phyloP scores from a whole-genome alignment of 2,113 vertebrate genomes.

The Psilopogon haemacephalus region DNA sequence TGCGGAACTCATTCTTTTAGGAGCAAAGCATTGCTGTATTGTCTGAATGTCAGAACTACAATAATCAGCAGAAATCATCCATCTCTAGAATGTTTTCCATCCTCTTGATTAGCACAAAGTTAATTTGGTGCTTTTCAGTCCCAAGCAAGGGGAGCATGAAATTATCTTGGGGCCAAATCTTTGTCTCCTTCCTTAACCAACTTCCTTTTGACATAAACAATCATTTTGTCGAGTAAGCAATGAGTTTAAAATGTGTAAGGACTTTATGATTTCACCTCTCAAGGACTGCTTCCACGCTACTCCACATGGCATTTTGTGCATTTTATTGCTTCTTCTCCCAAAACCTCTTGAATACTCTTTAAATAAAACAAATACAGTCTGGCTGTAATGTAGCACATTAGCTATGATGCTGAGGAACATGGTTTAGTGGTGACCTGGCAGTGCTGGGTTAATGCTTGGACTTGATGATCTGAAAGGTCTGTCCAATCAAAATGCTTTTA shows the following conservation, averaged over 20 bases:
- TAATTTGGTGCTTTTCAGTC: constrained; percentile 21
- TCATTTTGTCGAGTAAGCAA: not conserved
- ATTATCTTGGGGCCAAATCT: constrained; percentile 36
- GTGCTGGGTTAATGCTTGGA: no score
- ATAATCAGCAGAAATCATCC: constrained; percentile 27
- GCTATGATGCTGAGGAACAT: not conserved
- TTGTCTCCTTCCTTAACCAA: not conserved
- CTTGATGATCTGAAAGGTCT: no score
- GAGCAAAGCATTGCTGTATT: not conserved
- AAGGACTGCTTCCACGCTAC: not conserved
- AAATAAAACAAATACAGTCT: not conserved
- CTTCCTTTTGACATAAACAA: not conserved
- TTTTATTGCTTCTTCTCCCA: not conserved
- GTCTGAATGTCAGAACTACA: not conserved
- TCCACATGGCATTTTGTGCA: not conserved
- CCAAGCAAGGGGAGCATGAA: constrained; percentile 29
- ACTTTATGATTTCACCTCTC: not conserved
- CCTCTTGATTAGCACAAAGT: constrained; percentile 35
- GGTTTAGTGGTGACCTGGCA: no score
- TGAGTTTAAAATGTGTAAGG: not conserved
- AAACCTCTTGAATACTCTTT: not conserved
- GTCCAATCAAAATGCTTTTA: no score
- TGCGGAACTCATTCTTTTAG: not conserved
- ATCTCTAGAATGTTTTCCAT: not conserved
- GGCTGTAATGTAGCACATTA: not conserved